phyloP scores from a whole-genome alignment of 2,113 vertebrate genomes.

The Sinocyclocheilus rhinocerous region DNA sequence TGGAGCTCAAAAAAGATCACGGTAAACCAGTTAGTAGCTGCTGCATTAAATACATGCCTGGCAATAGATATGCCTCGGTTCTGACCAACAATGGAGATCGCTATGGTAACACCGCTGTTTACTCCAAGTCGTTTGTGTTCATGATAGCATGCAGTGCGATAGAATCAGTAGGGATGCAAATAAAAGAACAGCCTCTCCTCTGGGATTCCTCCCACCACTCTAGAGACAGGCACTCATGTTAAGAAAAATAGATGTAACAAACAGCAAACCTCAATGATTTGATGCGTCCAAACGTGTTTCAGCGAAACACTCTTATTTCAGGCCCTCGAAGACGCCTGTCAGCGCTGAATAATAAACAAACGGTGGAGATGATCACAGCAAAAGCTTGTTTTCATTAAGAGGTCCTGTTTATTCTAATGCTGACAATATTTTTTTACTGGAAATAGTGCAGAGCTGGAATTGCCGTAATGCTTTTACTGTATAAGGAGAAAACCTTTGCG shows the following conservation, averaged over 20 bases:
- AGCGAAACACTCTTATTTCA: neutral
- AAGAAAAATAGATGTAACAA: conserved; percentile 78
- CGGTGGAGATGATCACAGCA: conserved; percentile 66
- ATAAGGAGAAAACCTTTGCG: conserved; percentile 76
- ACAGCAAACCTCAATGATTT: conserved; percentile 72
- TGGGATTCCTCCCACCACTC: conserved; percentile 68
- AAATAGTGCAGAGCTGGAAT: conserved; percentile 71
- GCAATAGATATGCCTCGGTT: conserved; percentile 54
- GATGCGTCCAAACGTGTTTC: conserved; percentile 59
- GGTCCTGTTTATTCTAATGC: conserved; percentile 72
- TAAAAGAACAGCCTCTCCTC: conserved; percentile 77
- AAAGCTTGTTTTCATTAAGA: conserved; percentile 73
- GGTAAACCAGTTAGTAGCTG: conserved; percentile 29
- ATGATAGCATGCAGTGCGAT: conserved; percentile 76
- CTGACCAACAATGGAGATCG: conserved; percentile 73
- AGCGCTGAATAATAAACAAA: conserved; percentile 64
- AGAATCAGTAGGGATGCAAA: conserved; percentile 77
- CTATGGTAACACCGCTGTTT: conserved; percentile 81
- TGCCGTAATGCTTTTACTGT: conserved; percentile 69
- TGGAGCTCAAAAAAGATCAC: conserved; percentile 41
- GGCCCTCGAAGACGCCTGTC: conserved; percentile 32
- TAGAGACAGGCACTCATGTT: conserved; percentile 69
- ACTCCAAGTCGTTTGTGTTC: conserved; percentile 77
- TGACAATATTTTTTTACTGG: conserved; percentile 77
- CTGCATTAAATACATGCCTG: conserved; percentile 37